These are phyloP conservation scores for Brachionus plicatilis DNA, from an alignment of 1,140 invertebrate species.

Conservation along the genomic window DNA sequence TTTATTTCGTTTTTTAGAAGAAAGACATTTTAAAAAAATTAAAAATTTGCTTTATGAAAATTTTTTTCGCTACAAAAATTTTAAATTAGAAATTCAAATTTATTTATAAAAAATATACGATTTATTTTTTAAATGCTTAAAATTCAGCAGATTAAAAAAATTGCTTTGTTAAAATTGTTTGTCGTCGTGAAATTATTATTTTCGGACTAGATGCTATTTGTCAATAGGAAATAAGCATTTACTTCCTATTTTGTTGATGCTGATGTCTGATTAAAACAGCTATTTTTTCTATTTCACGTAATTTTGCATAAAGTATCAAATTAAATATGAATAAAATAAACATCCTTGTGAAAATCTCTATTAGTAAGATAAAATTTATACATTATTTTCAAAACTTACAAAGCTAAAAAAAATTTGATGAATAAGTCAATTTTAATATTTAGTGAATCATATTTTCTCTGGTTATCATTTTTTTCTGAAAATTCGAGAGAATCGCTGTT, in stretches of 20 bases:
- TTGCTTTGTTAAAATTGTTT: not conserved
- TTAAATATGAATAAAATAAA: conserved; percentile 10
- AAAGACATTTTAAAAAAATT: too few relatives aligned
- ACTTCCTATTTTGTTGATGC: not conserved
- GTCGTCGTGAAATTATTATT: not conserved
- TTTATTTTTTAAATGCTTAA: not conserved
- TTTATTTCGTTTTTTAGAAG: too few relatives aligned
- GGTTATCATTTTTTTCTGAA: not conserved
- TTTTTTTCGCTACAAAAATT: not conserved
- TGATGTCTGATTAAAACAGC: not conserved
- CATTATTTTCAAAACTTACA: conserved; percentile 29
- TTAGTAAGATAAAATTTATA: too few relatives aligned
- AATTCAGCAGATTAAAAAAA: not conserved
- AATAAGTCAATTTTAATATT: not conserved
- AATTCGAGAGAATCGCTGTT: not conserved
- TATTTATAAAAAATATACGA: not conserved
- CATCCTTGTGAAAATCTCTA: not conserved
- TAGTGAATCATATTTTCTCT: not conserved
- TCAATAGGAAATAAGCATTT: not conserved
- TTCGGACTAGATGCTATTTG: not conserved
- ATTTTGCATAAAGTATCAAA: conserved; percentile 27
- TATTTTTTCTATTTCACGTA: conserved; percentile 34
- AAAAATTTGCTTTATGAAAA: too few relatives aligned
- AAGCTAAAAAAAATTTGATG: conserved; percentile 6
- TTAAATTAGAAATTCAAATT: not conserved